phyloP scores from a whole-genome alignment of 2,113 vertebrate genomes.

The Crocuta crocuta region DNA sequence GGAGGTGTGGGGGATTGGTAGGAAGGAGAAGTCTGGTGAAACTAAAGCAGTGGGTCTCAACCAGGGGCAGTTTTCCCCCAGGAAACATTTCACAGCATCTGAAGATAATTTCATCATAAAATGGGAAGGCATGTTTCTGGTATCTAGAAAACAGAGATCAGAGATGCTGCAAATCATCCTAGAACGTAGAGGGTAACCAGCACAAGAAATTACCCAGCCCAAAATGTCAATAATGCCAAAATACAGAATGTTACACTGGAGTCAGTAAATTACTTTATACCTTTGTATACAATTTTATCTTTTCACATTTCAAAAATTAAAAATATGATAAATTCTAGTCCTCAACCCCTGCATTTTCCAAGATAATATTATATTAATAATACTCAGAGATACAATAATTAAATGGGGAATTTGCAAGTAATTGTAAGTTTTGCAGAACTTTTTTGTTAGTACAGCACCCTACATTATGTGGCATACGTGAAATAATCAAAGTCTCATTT shows the following conservation, averaged over 20 bases:
- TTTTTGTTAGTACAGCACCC: not conserved
- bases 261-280: not conserved
- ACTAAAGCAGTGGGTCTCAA: not conserved
- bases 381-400: not conserved
- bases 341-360: not conserved
- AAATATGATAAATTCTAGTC: not conserved
- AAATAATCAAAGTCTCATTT: not conserved
- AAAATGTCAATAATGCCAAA: not conserved
- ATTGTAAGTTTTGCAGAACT: not conserved
- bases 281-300: not conserved
- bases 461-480: not conserved
- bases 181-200: not conserved
- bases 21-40: not conserved
- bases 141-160: not conserved
- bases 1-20: not conserved
- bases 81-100: not conserved
- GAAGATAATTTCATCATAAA: not conserved
- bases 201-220: not conserved
- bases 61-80: not conserved
- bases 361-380: not conserved
- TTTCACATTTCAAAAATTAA: not conserved
- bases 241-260: not conserved
- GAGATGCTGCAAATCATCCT: not conserved
- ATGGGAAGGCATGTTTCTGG: not conserved
- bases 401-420: not conserved